Evolutionary conservation across 2,888 invertebrate species (phyloP), one percentile per base, ranked within the genome.

Genomic region (Drosophila kanekoi): DNA sequence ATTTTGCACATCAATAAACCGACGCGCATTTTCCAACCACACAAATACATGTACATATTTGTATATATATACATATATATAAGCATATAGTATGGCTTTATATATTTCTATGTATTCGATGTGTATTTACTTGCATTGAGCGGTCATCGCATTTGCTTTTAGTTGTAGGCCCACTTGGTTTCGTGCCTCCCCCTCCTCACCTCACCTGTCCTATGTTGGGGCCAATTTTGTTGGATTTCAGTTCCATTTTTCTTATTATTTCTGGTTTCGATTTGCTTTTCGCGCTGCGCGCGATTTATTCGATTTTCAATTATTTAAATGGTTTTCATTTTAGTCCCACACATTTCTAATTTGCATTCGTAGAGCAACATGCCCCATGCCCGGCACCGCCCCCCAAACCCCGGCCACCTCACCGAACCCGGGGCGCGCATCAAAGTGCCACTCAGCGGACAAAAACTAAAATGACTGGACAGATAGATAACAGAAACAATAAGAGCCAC

Each of bases 291-390:
- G 71, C 81, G 80, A 82, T 82, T 86, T 86, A 69, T 87, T 89
- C 88, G 86, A 89, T 88, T 85, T 86, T 87, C 88, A 87, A 86
- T 89, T 86, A 86, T 89, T 86, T 87, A 79, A 89, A 87, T 89
- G 88, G 88, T 87, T 86, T 86, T 81, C 83, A 77, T 77, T 89
- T 69, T 52, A 57, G 51, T 68, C 60, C 54, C 81, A 64, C 74
- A 79, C 79, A 81, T 54, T 75, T 79, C 81, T 82, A 74, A 83
- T 83, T 83, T 89, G 83, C 89, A 83, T 83, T 89, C 75, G 62
- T 45, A 38, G 63, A 56, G 63, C 52, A 48, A 49, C 45, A 35
- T 14, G 32, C 43, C 32, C 32, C 45, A 32, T 14, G 32, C 40
- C 32, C 20, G 57, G 40, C 61, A 16, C 40, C 35, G 8, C 13